A percentile compares a stretch with the other conserved stretches of the same genome.
These are phyloP conservation scores for Conchocele bisecta DNA, from an alignment of 2,888 invertebrate genomes.

Conservation along the genomic window DNA sequence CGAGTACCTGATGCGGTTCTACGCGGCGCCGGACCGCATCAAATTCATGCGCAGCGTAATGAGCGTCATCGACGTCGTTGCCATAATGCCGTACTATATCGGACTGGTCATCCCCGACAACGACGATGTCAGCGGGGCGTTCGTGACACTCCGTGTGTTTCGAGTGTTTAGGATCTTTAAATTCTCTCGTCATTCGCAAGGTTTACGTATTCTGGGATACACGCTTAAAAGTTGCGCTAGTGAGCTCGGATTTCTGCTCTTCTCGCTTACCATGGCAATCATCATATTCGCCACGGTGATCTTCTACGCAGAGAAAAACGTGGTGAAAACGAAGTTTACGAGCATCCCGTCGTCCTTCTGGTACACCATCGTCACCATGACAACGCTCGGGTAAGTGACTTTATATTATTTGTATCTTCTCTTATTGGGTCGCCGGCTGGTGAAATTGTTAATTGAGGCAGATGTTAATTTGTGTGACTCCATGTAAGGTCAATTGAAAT, in stretches of 20 bases:
- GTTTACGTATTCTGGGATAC: slow-evolving; percentile 98
- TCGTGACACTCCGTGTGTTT: slow-evolving; percentile 99
- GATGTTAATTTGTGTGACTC: neutral
- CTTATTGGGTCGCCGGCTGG: neutral
- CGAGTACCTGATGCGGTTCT: slow-evolving; percentile 95
- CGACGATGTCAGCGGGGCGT: slow-evolving; percentile 99
- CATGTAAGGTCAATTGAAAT: too few species aligned
- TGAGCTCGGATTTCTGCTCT: slow-evolving; percentile 99
- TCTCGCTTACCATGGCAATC: slow-evolving; percentile 99
- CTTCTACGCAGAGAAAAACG: slow-evolving; percentile 99
- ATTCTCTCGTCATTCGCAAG: slow-evolving; percentile 99
- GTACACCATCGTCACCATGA: slow-evolving; percentile 99
- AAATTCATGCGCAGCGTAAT: slow-evolving; percentile 99
- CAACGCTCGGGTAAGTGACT: slow-evolving; percentile 96
- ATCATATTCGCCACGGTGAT: slow-evolving; percentile 99
- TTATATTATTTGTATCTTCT: slow-evolving; percentile 16
- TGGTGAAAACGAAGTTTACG: slow-evolving; percentile 97
- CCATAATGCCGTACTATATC: slow-evolving; percentile 99
- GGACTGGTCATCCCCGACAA: slow-evolving; percentile 98
- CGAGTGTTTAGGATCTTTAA: slow-evolving; percentile 99
- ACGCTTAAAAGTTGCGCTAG: slow-evolving; percentile 99
- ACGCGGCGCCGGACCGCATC: slow-evolving; percentile 99
- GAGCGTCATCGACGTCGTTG: slow-evolving; percentile 99
- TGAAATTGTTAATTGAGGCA: neutral
- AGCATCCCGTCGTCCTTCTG: slow-evolving; percentile 99